Evolutionary conservation across 2,888 invertebrate species (phyloP).

Genomic region (Heliconius ethilla): DNA sequence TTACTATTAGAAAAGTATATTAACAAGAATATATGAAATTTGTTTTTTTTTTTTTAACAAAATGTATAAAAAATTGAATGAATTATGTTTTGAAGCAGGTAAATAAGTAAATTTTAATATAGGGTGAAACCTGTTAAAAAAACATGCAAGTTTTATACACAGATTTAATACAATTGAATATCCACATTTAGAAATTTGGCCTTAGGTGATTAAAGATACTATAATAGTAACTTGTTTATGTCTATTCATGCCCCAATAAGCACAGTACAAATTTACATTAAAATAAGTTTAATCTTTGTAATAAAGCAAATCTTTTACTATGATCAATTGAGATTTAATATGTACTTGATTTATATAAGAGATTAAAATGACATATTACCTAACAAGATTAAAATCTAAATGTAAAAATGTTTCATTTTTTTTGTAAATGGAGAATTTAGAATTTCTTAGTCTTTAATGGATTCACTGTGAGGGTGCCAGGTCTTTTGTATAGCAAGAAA

Average conservation of each 20-base stretch:
- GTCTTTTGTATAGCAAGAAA: too few relatives aligned
- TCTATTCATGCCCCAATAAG: constrained; percentile 9
- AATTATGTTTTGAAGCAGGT: too few relatives aligned
- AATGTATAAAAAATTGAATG: too few relatives aligned
- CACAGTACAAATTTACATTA: background rate
- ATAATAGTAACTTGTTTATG: constrained; percentile 4
- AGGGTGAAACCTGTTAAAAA: background rate
- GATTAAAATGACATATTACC: too few relatives aligned
- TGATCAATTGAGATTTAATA: background rate
- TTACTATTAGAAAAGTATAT: too few relatives aligned
- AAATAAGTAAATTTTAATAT: background rate
- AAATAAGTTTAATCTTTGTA: background rate
- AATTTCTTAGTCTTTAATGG: too few relatives aligned
- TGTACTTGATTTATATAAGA: background rate
- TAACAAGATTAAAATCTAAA: background rate
- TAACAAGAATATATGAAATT: too few relatives aligned
- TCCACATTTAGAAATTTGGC: background rate
- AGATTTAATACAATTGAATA: background rate
- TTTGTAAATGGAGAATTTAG: too few relatives aligned
- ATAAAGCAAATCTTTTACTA: background rate
- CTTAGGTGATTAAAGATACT: background rate
- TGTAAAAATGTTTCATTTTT: background rate
- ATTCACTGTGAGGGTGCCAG: too few relatives aligned
- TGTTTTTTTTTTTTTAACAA: too few relatives aligned
- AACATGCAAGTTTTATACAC: background rate